These are phyloP conservation scores for Ophion ellenae DNA, from an alignment of 2,888 invertebrate genomes.

Conservation along the genomic window DNA sequence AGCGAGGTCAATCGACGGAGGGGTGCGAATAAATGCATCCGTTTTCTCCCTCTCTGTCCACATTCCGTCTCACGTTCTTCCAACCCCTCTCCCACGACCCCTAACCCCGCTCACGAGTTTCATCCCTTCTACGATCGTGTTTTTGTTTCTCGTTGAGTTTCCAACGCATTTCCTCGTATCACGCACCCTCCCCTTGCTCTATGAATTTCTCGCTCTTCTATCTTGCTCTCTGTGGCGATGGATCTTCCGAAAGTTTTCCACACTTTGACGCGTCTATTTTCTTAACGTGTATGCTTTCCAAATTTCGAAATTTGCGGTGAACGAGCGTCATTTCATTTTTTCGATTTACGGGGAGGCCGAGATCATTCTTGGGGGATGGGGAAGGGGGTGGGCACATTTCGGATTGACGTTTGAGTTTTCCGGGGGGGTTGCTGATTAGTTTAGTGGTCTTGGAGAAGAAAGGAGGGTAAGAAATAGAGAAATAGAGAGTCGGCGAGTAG, in stretches of 20 bases:
- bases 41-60: conserved; percentile 67
- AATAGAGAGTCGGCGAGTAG: conserved; percentile 5
- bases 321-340: too few relatives aligned
- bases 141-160: conserved; percentile 47
- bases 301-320: too few relatives aligned
- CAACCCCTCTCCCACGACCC: conserved; percentile 1
- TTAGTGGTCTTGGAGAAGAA: neutral
- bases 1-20: conserved; percentile 71
- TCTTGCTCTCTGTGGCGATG: neutral
- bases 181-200: conserved; percentile 13
- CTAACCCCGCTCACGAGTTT: neutral
- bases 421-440: neutral
- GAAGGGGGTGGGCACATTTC: too few relatives aligned
- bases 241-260: too few relatives aligned
- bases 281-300: too few relatives aligned
- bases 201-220: conserved; percentile 3
- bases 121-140: conserved; percentile 39
- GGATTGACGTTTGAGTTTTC: neutral
- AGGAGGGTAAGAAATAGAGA: conserved; percentile 1
- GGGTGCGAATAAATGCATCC: conserved; percentile 68
- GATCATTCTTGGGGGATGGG: neutral
- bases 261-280: too few relatives aligned
- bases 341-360: too few relatives aligned
- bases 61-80: conserved; percentile 32
- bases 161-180: conserved; percentile 14